phyloP scores from a whole-genome alignment of 2,888 invertebrate species.

The Lysandra bellargus region DNA sequence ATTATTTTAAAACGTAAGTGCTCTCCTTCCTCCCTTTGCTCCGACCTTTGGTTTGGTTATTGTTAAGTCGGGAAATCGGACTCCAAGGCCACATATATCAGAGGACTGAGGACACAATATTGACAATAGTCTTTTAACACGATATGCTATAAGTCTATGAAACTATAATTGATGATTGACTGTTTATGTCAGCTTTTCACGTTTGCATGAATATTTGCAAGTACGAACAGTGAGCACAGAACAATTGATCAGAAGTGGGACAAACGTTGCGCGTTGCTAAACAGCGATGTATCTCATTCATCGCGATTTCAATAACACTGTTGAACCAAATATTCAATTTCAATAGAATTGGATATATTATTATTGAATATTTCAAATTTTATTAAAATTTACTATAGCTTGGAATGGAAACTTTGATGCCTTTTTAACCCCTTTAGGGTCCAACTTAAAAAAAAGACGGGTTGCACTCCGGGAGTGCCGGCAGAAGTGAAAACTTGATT shows the following conservation, averaged over 20 bases:
- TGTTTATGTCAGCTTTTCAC: background rate
- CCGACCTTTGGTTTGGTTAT: too few species aligned
- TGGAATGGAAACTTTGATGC: background rate
- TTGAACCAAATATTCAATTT: background rate
- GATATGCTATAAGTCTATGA: background rate
- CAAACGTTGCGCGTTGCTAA: slow-evolving; percentile 22
- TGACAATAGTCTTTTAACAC: too few species aligned
- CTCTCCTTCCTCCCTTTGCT: too few species aligned
- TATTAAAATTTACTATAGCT: background rate
- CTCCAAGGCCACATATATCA: too few species aligned
- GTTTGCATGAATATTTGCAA: background rate
- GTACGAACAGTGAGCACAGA: background rate
- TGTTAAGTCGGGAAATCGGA: too few species aligned
- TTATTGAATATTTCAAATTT: background rate
- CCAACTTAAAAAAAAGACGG: background rate
- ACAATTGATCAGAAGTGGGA: background rate
- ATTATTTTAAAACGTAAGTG: too few species aligned
- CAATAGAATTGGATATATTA: background rate
- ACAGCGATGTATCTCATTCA: slow-evolving; percentile 2
- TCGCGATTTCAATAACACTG: background rate
- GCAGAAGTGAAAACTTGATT: too few species aligned
- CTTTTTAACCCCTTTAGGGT: background rate
- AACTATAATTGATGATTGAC: background rate
- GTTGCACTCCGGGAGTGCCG: too few species aligned
- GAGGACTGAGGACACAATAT: too few species aligned